Percentiles rank a stretch among this genome's conserved stretches.
Evolutionary conservation across 2,113 vertebrate species (phyloP).

Genomic region (Muntiacus reevesi): DNA sequence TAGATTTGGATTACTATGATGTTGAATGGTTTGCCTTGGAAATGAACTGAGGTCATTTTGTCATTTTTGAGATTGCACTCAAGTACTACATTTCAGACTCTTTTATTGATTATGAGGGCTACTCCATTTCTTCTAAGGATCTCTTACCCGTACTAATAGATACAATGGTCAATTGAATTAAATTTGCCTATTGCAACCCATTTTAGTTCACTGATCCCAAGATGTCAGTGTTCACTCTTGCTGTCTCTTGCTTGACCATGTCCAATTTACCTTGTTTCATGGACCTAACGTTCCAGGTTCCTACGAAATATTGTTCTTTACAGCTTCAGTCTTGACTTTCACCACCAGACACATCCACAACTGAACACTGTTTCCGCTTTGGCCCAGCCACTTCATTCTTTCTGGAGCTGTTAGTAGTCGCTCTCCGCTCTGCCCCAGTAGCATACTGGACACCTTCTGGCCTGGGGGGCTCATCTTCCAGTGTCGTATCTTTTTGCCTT

Average conservation of each 20-base stretch:
- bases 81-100: not conserved
- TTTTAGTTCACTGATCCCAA: not conserved
- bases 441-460: not conserved
- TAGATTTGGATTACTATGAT: not conserved
- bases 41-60: not conserved
- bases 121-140: not conserved
- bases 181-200: not conserved
- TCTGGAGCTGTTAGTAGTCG: not conserved
- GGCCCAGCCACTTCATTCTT: not conserved
- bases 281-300: not conserved
- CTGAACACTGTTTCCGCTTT: not conserved
- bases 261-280: not conserved
- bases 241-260: not conserved
- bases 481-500: not conserved
- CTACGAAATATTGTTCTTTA: not conserved
- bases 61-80: not conserved
- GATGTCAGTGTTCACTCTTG: not conserved
- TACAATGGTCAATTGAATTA: not conserved
- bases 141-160: not conserved
- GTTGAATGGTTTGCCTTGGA: not conserved
- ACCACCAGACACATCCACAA: not conserved
- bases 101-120: not conserved
- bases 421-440: not conserved
- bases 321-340: not conserved
- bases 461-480: not conserved